phyloP scores from a whole-genome alignment of 2,113 vertebrate species.

The Gambusia holbrooki region DNA sequence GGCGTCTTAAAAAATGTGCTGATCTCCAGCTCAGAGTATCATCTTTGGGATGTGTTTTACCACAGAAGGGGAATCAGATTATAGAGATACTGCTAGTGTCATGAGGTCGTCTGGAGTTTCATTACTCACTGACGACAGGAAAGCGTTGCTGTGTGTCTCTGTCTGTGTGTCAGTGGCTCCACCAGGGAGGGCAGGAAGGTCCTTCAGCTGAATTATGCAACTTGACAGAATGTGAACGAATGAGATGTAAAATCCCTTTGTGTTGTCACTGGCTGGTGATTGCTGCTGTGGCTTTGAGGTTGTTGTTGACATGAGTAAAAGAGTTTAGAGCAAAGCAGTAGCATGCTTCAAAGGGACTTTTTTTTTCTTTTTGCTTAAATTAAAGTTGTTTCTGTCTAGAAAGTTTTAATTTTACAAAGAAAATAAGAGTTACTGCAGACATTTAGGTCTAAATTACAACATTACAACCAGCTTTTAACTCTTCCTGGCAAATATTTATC shows the following conservation, averaged over 20 bases:
- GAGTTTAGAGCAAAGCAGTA: conserved; percentile 1
- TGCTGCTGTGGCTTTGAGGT: background rate
- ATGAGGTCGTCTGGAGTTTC: conserved; percentile 30
- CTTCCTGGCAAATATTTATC: no score
- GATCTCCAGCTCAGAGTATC: conserved; percentile 25
- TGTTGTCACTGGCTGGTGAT: conserved; percentile 13
- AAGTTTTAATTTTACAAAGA: background rate
- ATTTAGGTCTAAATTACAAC: background rate
- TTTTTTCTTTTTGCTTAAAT: background rate
- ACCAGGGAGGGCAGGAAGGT: conserved; percentile 24
- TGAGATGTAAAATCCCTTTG: conserved; percentile 28
- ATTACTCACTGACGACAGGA: conserved; percentile 56
- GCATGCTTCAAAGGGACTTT: background rate
- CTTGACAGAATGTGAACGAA: conserved; percentile 50
- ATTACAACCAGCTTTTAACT: background rate
- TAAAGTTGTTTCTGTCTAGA: background rate
- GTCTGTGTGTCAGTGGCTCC: conserved; percentile 27
- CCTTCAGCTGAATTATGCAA: conserved; percentile 41
- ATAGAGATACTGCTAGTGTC: conserved; percentile 22
- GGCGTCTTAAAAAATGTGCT: conserved; percentile 36
- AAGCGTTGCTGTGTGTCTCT: conserved; percentile 27
- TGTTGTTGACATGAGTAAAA: conserved; percentile 26
- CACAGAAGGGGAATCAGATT: conserved; percentile 1
- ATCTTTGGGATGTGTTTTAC: conserved; percentile 14
- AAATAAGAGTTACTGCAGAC: no score